Percentiles rank a stretch among this genome's conserved stretches.
Conservation (phyloP, 2,888 invertebrate genomes). For the Hecatera dysodea region DNA sequence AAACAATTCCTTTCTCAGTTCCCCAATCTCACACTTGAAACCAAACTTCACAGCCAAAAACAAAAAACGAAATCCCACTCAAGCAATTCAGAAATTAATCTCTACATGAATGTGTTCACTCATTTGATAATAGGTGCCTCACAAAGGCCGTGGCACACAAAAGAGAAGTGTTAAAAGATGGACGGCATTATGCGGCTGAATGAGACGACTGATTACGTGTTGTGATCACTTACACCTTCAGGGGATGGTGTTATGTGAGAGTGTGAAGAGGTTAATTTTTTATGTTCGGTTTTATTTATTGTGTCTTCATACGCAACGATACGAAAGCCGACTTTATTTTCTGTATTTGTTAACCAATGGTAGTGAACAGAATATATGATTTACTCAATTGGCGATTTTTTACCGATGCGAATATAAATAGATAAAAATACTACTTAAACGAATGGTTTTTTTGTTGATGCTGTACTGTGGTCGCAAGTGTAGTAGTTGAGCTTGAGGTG, state of each 20-base stretch:
- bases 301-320: too few species aligned
- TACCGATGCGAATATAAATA: too few species aligned
- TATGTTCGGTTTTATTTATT: background rate
- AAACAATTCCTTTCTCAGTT: background rate
- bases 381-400: too few species aligned
- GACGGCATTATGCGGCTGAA: slow-evolving; percentile 82
- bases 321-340: too few species aligned
- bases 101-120: slow-evolving; percentile 59
- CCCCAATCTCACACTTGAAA: background rate
- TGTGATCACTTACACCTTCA: slow-evolving; percentile 78
- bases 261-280: background rate
- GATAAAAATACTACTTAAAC: too few species aligned
- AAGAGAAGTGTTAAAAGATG: slow-evolving; percentile 85
- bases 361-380: too few species aligned
- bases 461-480: too few species aligned
- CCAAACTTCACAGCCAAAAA: background rate
- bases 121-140: slow-evolving; percentile 71
- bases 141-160: slow-evolving; percentile 76
- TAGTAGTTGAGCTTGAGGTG: too few species aligned
- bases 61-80: slow-evolving; percentile 18
- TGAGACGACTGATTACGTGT: slow-evolving; percentile 85
- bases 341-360: too few species aligned
- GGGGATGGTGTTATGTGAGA: slow-evolving; percentile 67
- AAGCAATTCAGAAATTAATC: slow-evolving; percentile 42
- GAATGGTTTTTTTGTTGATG: too few species aligned